Evolutionary conservation across 2,888 invertebrate species (phyloP), one percentile per base, ranked within the genome.

Genomic region (Megaustenia siamemsis): DNA sequence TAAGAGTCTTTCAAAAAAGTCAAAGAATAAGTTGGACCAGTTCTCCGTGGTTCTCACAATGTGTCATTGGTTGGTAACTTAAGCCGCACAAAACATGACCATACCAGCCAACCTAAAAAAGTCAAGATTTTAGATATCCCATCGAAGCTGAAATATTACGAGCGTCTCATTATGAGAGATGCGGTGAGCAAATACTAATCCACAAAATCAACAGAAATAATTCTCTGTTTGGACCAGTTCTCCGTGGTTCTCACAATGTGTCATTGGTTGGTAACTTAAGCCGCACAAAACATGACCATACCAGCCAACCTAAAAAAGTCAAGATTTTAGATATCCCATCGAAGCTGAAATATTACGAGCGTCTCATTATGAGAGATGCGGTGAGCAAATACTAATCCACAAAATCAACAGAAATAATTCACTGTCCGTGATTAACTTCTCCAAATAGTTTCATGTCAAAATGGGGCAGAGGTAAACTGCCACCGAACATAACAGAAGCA

Each of bases 171-270:
- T 80, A 40, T 24, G 8, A 28, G 10, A 6, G 2, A 12, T 80
- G 68, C 53, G 68, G 80, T 21, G 69, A 38, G 69, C 45, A 68
- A 8, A 21, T 80, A n/a, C n/a, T 80, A 71, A 43, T 45, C 3
- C n/a, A 49, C 15, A 69, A 35, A 49, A 5, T 28, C 0, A 1
- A 21, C 40, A 32, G 49, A 38, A n/a, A n/a, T n/a, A 80, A 80
- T 53, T 53, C 69, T 1, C 53, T 80, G 6, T 6, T 18, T 18
- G 38, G n/a, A n/a, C n/a, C n/a, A n/a, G n/a, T n/a, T n/a, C n/a
- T n/a, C n/a, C n/a, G n/a, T n/a, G n/a, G n/a, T n/a, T n/a, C 28
- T 40, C n/a, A n/a, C 24, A 43, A n/a, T n/a, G 0, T 43, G n/a
- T 15, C 40, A 43, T 12, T 1, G 12, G n/a, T 12, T 3, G n/a